Conservation (phyloP, 2,888 invertebrate genomes). For the Chrysolina haemoptera region DNA sequence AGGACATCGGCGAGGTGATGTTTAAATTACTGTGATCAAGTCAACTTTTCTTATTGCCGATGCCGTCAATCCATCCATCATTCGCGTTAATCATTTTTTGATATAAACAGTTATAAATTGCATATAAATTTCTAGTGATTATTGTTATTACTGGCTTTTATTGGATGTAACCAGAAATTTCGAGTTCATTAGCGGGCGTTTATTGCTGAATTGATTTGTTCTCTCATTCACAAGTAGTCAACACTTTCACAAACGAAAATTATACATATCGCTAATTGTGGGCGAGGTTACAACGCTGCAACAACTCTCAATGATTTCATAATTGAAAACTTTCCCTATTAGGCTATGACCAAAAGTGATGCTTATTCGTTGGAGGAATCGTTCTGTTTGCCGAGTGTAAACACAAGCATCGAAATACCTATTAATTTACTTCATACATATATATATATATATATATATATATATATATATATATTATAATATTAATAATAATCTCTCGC, state of each 20-base stretch:
- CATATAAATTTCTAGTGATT: conserved; percentile 68
- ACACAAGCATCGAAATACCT: too few relatives aligned
- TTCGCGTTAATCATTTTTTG: conserved; percentile 68
- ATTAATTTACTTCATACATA: too few relatives aligned
- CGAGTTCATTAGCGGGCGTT: conserved; percentile 59
- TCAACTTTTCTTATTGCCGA: conserved; percentile 63
- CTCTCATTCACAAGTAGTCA: conserved; percentile 37
- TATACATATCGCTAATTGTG: neutral
- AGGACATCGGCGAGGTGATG: conserved; percentile 62
- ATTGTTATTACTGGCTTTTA: conserved; percentile 68
- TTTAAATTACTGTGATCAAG: conserved; percentile 70
- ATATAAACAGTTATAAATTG: conserved; percentile 69
- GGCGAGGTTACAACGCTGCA: neutral
- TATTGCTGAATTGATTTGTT: conserved; percentile 52
- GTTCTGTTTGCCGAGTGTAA: too few relatives aligned
- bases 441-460: too few relatives aligned
- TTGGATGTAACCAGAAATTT: conserved; percentile 67
- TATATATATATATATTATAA: too few relatives aligned
- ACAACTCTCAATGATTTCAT: too few relatives aligned
- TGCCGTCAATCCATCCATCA: conserved; percentile 70
- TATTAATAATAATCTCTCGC: too few relatives aligned
- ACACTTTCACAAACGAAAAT: conserved; percentile 29
- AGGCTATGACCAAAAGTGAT: too few relatives aligned
- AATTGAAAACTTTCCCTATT: too few relatives aligned
- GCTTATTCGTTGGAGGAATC: too few relatives aligned